Evolutionary conservation across 2,888 invertebrate species (phyloP).

Genomic region (Tetropium fuscum): DNA sequence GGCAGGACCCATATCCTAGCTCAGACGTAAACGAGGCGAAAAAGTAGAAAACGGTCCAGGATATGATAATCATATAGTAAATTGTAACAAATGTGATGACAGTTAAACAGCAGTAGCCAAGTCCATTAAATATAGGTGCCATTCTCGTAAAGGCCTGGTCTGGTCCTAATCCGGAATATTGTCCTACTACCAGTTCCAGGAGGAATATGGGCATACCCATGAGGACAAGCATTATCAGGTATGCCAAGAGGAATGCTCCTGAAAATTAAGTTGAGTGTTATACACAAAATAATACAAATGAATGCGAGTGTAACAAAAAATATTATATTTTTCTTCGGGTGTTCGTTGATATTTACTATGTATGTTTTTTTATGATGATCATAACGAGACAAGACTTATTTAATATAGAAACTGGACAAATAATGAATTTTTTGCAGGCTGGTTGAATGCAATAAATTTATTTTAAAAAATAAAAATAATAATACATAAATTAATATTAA

Average conservation of each 20-base stretch:
- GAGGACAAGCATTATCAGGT: conserved; percentile 78
- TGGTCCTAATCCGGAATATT: conserved; percentile 83
- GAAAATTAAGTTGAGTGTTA: too few relatives aligned
- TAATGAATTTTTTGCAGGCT: too few relatives aligned
- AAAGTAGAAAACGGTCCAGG: conserved; percentile 82
- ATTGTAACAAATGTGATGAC: conserved; percentile 79
- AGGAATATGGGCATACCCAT: conserved; percentile 86
- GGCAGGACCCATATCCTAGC: conserved; percentile 78
- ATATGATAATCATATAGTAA: conserved; percentile 85
- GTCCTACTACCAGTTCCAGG: conserved; percentile 83
- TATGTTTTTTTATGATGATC: too few relatives aligned
- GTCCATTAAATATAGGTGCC: conserved; percentile 73
- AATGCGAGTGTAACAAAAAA: too few relatives aligned
- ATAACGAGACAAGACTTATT: too few relatives aligned
- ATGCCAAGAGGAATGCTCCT: conserved; percentile 84
- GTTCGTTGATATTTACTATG: too few relatives aligned
- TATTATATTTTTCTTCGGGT: too few relatives aligned
- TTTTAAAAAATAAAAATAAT: too few relatives aligned
- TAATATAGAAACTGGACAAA: too few relatives aligned
- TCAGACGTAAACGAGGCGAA: conserved; percentile 75
- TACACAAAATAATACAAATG: too few relatives aligned
- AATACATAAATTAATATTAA: too few relatives aligned
- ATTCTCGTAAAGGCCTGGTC: conserved; percentile 72
- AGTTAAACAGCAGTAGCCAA: conserved; percentile 77
- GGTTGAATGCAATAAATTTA: too few relatives aligned